A percentile compares a stretch with the other conserved stretches of the same genome.
Evolutionary conservation across 2,113 vertebrate genomes (phyloP).

Genomic region (Tupaia tana): DNA sequence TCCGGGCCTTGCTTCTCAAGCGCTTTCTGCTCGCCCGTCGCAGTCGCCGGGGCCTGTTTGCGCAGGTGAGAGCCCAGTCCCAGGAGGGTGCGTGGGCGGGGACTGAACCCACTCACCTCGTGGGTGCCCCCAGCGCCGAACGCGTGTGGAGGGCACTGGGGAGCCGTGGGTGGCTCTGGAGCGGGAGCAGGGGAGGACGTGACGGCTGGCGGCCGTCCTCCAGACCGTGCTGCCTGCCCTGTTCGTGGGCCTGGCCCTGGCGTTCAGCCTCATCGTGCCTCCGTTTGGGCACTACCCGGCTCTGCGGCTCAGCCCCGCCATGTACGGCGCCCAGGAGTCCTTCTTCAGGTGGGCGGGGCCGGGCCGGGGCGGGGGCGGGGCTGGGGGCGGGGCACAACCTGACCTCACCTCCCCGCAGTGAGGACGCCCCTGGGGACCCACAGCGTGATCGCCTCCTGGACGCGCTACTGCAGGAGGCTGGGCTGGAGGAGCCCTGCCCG

Average conservation of each 20-base stretch:
- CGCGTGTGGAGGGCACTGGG: neutral
- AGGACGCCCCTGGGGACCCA: constrained; percentile 86
- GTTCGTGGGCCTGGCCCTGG: constrained; percentile 92
- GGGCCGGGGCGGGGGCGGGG: rapidly evolving
- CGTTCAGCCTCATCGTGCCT: constrained; percentile 92
- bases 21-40: constrained; percentile 90
- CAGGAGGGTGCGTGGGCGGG: rapidly evolving
- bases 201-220: rapidly evolving
- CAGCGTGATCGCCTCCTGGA: constrained; percentile 83
- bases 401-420: constrained; percentile 79
- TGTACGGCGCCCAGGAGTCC: constrained; percentile 93
- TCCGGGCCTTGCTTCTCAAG: constrained; percentile 92
- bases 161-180: neutral
- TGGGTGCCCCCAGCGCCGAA: neutral
- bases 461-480: constrained; percentile 87
- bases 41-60: constrained; percentile 90
- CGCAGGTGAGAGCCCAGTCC: constrained; percentile 86
- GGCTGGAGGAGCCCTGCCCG: constrained; percentile 88
- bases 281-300: constrained; percentile 90
- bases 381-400: neutral
- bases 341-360: constrained; percentile 91
- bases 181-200: neutral
- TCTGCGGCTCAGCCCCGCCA: constrained; percentile 90
- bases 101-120: too few species aligned
- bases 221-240: constrained; percentile 93